Conservation (phyloP, 2,113 vertebrate species). For the Petaurus breviceps region DNA sequence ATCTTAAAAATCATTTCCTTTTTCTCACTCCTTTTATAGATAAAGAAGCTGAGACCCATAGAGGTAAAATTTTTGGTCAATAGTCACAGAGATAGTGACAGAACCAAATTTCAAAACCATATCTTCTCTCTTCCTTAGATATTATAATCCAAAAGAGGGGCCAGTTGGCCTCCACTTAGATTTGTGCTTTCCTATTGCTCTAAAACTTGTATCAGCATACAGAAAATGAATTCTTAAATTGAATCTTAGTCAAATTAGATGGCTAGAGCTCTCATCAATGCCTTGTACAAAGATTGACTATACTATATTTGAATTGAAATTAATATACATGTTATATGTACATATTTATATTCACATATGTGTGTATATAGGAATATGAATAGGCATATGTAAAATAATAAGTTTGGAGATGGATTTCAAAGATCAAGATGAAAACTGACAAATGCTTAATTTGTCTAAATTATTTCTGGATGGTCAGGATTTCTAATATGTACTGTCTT, state of each 20-base stretch:
- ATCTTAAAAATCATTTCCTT: neutral
- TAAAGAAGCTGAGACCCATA: too few relatives aligned
- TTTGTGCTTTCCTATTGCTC: neutral
- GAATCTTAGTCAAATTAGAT: too few relatives aligned
- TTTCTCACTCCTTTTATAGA: neutral
- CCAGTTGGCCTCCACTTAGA: neutral
- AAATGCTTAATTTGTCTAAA: neutral
- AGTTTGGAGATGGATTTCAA: neutral
- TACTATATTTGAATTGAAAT: too few relatives aligned
- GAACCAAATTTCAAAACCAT: neutral
- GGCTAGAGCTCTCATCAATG: too few relatives aligned
- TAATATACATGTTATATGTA: too few relatives aligned
- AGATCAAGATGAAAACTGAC: neutral
- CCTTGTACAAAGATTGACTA: too few relatives aligned
- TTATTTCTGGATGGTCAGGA: neutral
- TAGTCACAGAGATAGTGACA: neutral
- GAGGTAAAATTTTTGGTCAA: neutral
- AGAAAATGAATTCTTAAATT: too few relatives aligned
- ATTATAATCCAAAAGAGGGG: neutral
- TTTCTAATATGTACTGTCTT: neutral
- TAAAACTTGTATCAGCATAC: neutral
- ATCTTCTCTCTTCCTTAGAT: neutral
- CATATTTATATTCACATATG: too few relatives aligned
- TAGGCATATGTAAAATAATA: neutral
- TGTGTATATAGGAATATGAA: too few relatives aligned